Base-by-base conservation (phyloP, 2,888 invertebrate genomes). In the Perithous albicinctus region DNA sequence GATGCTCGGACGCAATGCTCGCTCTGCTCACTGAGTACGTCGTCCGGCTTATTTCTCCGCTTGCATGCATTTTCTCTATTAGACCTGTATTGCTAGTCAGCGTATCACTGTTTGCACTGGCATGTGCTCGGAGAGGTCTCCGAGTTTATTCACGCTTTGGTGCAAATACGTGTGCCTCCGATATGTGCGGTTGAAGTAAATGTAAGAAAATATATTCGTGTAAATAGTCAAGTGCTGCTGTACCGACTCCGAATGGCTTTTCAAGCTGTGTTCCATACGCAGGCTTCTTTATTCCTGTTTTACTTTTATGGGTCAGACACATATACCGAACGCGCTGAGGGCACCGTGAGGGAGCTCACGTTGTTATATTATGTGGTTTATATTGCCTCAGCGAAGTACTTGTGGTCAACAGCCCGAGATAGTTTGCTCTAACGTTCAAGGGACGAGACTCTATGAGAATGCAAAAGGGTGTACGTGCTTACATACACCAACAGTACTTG, bases 111-210 rank as follows among this genome's bases (percentile, higher is more conserved):
- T 69, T 69, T 67, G 54, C 35, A 56, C 46, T 41, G 41, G 10
- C 38, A 43, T 29, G n/a, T n/a, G 64, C 20, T 26, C n/a, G n/a
- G n/a, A 43, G 18, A 43, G 70, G 29, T 41, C 20, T 7, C 32
- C 26, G 48, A 48, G 51, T 70, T 77, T 70, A 63, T 69, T 77
- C 77, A 70, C 63, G 54, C 63, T 51, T 69, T n/a, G 70, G n/a
- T 63, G 63, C 48, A 70, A 77, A 70, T 63, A 63, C 70, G 69
- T 70, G 63, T n/a, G n/a, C n/a, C 32, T 18, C 51, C 51, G n/a
- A 29, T 43, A 41, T 43, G 20, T 43, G 41, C 41, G 41, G 23
- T 38, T 38, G n/a, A 32, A 38, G 23, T 38, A 38, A 63, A 63
- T 8, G 63, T n/a, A 41, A 41, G 63, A 63, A 63, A 38, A 12